Evolutionary conservation across 2,797 vertebrate species (phyloP).

Genomic region (Chaenodraco wilsoni): DNA sequence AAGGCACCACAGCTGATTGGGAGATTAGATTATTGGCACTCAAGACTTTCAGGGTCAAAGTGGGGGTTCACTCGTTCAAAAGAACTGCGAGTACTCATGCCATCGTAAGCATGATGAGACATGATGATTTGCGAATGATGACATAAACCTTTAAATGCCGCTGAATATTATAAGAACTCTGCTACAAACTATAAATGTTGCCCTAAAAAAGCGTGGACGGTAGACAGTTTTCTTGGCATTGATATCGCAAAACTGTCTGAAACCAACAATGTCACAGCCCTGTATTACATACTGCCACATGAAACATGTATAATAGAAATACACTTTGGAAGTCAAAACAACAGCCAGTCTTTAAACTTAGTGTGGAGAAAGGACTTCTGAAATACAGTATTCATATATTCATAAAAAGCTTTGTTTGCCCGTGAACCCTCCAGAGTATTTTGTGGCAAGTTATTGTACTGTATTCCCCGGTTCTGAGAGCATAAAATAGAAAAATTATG

Average conservation of each 20-base stretch:
- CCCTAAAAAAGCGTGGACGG: not conserved
- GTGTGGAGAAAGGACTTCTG: not conserved
- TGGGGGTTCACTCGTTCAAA: constrained; percentile 6
- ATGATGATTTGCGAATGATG: not conserved
- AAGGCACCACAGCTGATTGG: constrained; percentile 53
- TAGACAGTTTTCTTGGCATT: not conserved
- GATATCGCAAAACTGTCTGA: not conserved
- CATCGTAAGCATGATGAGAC: constrained; percentile 2
- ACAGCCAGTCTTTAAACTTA: not conserved
- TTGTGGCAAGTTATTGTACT: constrained; percentile 6
- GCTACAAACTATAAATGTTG: not conserved
- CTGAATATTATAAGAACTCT: not conserved
- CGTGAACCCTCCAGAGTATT: constrained; percentile 15
- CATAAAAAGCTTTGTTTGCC: constrained; percentile 23
- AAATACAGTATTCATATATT: not conserved
- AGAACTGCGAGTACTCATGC: constrained; percentile 9
- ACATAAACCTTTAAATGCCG: constrained; percentile 6
- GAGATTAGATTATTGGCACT: constrained; percentile 40
- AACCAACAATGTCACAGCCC: not conserved
- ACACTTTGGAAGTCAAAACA: not conserved
- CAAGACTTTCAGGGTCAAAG: constrained; percentile 8
- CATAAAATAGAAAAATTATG: constrained; percentile 41
- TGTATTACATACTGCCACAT: not conserved
- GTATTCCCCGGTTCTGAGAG: constrained; percentile 9
- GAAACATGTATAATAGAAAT: not conserved